Conservation (phyloP, 1,140 invertebrate genomes). For the Macrosteles quadrilineatus region DNA sequence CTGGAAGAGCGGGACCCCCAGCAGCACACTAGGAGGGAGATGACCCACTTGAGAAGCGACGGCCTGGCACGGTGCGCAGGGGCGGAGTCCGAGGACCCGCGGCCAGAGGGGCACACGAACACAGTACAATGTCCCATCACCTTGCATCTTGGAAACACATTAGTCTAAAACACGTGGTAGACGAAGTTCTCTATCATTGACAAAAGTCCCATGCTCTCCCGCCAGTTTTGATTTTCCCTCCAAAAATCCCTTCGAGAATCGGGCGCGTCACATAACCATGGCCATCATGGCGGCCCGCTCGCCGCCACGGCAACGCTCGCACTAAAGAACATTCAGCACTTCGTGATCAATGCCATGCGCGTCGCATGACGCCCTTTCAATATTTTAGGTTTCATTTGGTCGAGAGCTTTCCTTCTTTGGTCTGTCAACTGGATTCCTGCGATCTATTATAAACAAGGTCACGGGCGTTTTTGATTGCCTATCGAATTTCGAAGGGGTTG, state of each 20-base stretch:
- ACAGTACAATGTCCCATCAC: slow-evolving; percentile 28
- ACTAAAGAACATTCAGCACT: neutral
- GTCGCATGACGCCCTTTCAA: neutral
- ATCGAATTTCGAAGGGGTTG: too few species aligned
- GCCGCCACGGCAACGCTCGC: neutral
- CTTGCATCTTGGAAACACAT: slow-evolving; percentile 1
- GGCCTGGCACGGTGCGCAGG: neutral
- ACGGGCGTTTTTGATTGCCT: too few species aligned
- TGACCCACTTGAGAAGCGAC: slow-evolving; percentile 16
- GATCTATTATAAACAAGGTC: too few species aligned
- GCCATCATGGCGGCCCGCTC: neutral
- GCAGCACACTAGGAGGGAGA: slow-evolving; percentile 17
- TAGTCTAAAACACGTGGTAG: slow-evolving; percentile 22
- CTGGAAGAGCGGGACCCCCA: neutral
- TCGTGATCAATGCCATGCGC: slow-evolving; percentile 6
- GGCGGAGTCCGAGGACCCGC: neutral
- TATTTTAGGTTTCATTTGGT: neutral
- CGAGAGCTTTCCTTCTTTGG: slow-evolving; percentile 4
- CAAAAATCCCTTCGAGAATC: too few species aligned
- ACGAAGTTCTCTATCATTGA: slow-evolving; percentile 24
- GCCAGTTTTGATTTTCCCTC: too few species aligned
- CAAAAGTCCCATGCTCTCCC: slow-evolving; percentile 4
- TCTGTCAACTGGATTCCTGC: neutral
- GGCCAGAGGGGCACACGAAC: slow-evolving; percentile 7
- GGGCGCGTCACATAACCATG: too few species aligned